Evolutionary conservation across 2,888 invertebrate genomes (phyloP).

Genomic region (Xylophagus ater): DNA sequence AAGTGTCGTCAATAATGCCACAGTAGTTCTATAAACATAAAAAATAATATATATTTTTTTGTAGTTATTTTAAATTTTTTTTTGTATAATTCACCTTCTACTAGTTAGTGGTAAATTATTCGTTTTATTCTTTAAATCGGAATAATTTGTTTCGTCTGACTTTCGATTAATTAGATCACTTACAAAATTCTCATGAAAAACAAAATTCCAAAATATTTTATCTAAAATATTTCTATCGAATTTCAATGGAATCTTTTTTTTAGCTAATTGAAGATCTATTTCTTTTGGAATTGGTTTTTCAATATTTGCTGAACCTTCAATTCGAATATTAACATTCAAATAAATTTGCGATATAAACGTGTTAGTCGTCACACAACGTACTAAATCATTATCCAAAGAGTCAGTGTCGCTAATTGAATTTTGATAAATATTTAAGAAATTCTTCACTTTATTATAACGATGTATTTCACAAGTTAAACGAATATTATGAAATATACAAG

Average conservation of each 20-base stretch:
- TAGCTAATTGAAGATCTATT: background rate
- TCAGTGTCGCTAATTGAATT: background rate
- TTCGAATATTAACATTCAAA: slow-evolving; percentile 5
- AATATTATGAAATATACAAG: slow-evolving; percentile 4
- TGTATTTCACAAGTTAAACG: slow-evolving; percentile 9
- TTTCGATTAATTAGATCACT: slow-evolving; percentile 2
- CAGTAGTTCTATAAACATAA: too few relatives aligned
- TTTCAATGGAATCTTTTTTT: slow-evolving; percentile 3
- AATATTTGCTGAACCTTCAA: background rate
- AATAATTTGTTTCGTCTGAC: slow-evolving; percentile 1
- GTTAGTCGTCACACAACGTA: background rate
- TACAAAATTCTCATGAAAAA: slow-evolving; percentile 5
- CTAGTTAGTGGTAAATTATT: too few relatives aligned
- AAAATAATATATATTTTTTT: too few relatives aligned
- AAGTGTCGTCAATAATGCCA: too few relatives aligned
- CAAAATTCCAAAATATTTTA: slow-evolving; percentile 9
- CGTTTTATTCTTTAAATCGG: background rate
- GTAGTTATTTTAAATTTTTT: too few relatives aligned
- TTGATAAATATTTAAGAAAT: background rate
- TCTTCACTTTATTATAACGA: background rate
- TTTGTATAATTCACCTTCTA: too few relatives aligned
- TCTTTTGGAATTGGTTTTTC: background rate
- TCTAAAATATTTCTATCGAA: slow-evolving; percentile 6
- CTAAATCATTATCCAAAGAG: slow-evolving; percentile 2
- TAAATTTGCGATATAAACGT: slow-evolving; percentile 4